Evolutionary conservation across 2,888 invertebrate species (phyloP), one percentile per base, ranked within the genome.

Genomic region (Eretmocerus hayati): DNA sequence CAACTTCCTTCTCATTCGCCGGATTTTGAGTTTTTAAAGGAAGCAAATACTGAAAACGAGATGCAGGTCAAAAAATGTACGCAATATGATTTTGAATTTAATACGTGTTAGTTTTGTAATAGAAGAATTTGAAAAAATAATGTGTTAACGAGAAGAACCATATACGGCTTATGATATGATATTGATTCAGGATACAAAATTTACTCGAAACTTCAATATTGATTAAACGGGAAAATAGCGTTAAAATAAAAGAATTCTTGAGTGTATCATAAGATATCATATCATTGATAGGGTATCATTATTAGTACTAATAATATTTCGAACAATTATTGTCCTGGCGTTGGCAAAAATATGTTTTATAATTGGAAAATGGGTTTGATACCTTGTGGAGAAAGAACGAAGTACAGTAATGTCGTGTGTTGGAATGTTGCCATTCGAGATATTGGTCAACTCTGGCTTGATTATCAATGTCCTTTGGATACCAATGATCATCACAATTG

Each of bases 361-460:
- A n/a, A n/a, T n/a, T n/a, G n/a, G n/a, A n/a, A n/a, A n/a, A n/a
- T n/a, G n/a, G n/a, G n/a, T n/a, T n/a, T n/a, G n/a, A 9, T 30
- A 85, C 84, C 68, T 78, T 75, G 20, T 72, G 61, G 54, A 72
- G 72, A 57, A 85, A 84, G 59, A 79, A 80, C 73, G 77, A 62
- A 2, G 80, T 71, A 55, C 81, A 81, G 52, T 74, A 70, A 1
- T 75, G 54, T 48, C 87, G 73, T 2, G 81, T 73, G 42, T 84
- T 85, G 23, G 77, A 61, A 61, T 88, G 87, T 54, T 88, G 87
- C 87, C 87, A 88, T 63, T 83, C 81, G 52, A 87, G 71, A 64
- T 81, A 85, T 66, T 87, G 85, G 55, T 87, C 84, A 4, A 87
- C 79, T 54, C 75, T 71, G 0, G 85, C 85, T 64, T 77, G 79